Percentiles rank a stretch among this genome's conserved stretches.
Conservation (phyloP, 2,888 invertebrate genomes). For the Polydrusus pterygomalis region DNA sequence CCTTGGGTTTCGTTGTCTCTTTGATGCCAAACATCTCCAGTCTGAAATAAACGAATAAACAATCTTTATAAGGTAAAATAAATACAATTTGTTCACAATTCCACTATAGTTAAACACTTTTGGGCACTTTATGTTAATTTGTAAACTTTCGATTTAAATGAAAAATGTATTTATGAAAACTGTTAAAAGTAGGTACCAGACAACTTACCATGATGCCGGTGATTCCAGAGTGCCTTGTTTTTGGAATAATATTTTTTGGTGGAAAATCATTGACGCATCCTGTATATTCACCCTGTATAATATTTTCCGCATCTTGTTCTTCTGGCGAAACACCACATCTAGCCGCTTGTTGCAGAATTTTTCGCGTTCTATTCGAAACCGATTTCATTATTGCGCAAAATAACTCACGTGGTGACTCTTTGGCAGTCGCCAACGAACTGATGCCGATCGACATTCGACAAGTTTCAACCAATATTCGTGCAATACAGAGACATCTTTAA, state of each 20-base stretch:
- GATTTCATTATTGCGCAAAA: conserved; percentile 5
- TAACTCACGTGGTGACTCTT: background rate
- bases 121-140: conserved; percentile 1
- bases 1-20: background rate
- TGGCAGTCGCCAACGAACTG: background rate
- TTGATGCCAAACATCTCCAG: conserved; percentile 9
- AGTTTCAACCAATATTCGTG: background rate
- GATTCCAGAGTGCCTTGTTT: background rate
- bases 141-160: background rate
- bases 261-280: background rate
- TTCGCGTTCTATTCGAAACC: background rate
- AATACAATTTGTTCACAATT: conserved; percentile 1
- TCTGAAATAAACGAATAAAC: conserved; percentile 17
- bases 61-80: background rate
- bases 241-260: background rate
- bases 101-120: background rate
- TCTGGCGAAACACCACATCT: conserved; percentile 3
- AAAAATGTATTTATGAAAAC: background rate
- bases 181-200: background rate
- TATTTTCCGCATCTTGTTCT: background rate
- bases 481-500: conserved; percentile 10
- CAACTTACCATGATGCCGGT: background rate
- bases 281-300: background rate
- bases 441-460: background rate
- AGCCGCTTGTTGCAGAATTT: background rate